These are phyloP conservation scores for Microtus pennsylvanicus DNA, from an alignment of 2,113 vertebrate species.

Conservation along the genomic window DNA sequence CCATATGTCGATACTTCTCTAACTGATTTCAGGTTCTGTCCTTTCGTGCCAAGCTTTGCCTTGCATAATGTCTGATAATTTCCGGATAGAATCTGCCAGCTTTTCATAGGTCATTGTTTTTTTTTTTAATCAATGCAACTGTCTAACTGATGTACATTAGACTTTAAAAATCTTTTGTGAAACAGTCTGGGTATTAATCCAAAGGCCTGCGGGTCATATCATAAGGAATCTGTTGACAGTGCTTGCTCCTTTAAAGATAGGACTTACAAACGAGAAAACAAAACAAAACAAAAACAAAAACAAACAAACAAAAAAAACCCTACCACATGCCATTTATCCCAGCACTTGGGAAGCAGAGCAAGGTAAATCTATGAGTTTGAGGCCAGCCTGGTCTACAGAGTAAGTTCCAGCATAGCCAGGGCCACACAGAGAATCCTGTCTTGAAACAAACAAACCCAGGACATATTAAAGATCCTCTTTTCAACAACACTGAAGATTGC, in stretches of 20 bases:
- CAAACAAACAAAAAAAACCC: no score
- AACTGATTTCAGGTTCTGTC: not conserved
- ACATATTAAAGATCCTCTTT: not conserved
- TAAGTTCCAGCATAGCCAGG: not conserved
- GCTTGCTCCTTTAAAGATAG: not conserved
- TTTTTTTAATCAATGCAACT: constrained; percentile 9
- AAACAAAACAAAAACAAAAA: no score
- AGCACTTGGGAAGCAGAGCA: not conserved
- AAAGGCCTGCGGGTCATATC: not conserved
- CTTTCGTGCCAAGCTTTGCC: not conserved
- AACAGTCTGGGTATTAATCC: not conserved
- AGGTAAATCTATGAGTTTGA: not conserved
- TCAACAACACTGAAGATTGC: not conserved
- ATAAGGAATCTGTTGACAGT: not conserved
- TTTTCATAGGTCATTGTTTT: not conserved
- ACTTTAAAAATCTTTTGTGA: not conserved
- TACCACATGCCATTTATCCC: not conserved
- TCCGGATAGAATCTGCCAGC: not conserved
- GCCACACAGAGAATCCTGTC: not conserved
- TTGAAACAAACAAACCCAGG: not conserved
- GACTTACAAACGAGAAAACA: no score
- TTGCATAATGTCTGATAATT: not conserved
- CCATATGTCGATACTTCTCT: not conserved
- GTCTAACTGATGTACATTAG: not conserved
- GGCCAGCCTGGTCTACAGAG: not conserved